Percentiles rank a stretch among this genome's conserved stretches.
Conservation (phyloP, 2,797 vertebrate genomes). For the Chelonia mydas region DNA sequence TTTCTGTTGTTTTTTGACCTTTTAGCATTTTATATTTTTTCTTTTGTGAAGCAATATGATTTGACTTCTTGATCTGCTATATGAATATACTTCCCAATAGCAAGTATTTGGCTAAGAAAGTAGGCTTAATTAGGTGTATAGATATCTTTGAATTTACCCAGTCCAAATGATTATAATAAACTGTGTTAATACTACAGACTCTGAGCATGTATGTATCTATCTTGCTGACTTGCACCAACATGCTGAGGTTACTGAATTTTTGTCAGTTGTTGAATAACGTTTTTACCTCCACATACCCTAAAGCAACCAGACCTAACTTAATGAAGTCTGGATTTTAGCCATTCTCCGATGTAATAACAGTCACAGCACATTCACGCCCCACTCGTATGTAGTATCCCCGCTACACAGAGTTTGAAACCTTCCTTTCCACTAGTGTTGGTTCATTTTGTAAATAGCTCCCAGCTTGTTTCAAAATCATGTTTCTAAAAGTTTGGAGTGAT, state of each 20-base stretch:
- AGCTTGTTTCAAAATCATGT: neutral
- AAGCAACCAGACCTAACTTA: neutral
- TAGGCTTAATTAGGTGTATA: neutral
- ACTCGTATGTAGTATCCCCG: neutral
- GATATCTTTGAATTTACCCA: neutral
- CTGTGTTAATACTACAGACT: neutral
- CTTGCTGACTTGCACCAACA: neutral
- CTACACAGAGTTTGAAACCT: neutral
- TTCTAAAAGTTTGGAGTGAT: neutral
- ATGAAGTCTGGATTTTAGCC: neutral
- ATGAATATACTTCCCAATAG: conserved; percentile 7
- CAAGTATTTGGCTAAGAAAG: neutral
- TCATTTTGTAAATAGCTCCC: neutral
- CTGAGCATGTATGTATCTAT: no score
- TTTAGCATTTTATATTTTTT: neutral
- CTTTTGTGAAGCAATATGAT: neutral
- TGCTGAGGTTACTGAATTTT: rapidly evolving
- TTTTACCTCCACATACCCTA: neutral
- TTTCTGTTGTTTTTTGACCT: neutral
- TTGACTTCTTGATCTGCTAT: neutral
- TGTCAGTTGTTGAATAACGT: neutral
- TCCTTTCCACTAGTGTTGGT: neutral
- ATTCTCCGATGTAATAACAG: neutral
- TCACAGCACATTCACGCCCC: neutral
- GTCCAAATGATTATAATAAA: neutral